Base-by-base conservation (phyloP, 1,140 invertebrate genomes). In the Drosophila guanche region DNA sequence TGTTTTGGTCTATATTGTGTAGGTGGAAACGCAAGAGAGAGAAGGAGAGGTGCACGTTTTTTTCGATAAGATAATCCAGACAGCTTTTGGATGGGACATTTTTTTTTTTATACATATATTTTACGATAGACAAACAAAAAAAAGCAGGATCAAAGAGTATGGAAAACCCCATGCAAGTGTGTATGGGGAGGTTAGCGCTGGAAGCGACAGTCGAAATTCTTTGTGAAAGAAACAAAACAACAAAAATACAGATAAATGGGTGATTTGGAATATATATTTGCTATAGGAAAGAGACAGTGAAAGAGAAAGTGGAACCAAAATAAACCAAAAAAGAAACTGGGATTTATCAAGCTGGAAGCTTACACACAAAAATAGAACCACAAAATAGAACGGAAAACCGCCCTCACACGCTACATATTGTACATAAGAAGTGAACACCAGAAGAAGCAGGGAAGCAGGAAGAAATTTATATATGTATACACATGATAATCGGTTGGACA, bases 271-370 rank as follows among this genome's bases (percentile, higher is more conserved):
- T 33, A 33, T 33, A 33, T 33, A 33, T 33, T 33, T 33, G 29
- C 29, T 33, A 33, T 33, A 33, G 2, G 6, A 69, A 50, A 65
- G 29, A 63, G 12, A 50, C 27, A 25, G 37, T 16, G 68, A 52
- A 25, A 40, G 33, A 61, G 43, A 40, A 20, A 52, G 48, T 37
- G 57, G 5, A 33, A 56, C 60, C 43, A 47, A 3, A 59, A 62
- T 42, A 53, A 58, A 67, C n/a, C n/a, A n/a, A 46, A 79, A 79
- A 76, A 80, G 72, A 68, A 86, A 85, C 80, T 85, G 81, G 81
- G 80, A 85, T 85, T 86, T 79, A 80, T 80, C 77, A 80, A 85
- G 80, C 81, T 85, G 52, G 67, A 85, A 85, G 81, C 80, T 85
- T 86, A 66, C 46, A 77, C 51, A 74, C 56, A 78, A 20, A 50